phyloP scores from a whole-genome alignment of 2,797 vertebrate genomes.

The Anolis apletophallus region DNA sequence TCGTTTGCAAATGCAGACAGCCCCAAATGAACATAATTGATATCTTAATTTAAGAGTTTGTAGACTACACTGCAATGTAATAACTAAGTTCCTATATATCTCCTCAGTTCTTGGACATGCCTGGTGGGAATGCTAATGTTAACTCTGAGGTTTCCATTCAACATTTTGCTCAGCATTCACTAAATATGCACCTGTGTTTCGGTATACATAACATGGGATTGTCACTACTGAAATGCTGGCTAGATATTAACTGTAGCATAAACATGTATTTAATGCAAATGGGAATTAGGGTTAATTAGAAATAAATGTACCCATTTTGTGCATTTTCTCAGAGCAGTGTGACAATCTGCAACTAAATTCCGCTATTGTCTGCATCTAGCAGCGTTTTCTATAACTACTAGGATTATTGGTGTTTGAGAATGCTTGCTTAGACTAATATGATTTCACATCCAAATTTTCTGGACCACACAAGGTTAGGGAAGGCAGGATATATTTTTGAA shows the following conservation, averaged over 20 bases:
- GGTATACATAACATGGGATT: not conserved
- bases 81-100: not conserved
- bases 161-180: not conserved
- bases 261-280: not conserved
- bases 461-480: not conserved
- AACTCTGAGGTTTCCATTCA: not conserved
- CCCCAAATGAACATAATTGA: not conserved
- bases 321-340: not conserved
- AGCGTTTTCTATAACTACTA: not conserved
- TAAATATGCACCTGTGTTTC: not conserved
- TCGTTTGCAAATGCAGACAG: not conserved
- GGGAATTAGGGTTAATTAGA: not conserved
- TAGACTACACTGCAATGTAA: not conserved
- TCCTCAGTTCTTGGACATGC: not conserved
- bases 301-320: not conserved
- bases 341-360: not conserved
- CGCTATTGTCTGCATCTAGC: not conserved
- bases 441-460: not conserved
- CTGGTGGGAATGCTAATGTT: not conserved
- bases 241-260: not conserved
- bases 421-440: not conserved
- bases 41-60: not conserved
- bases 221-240: not conserved
- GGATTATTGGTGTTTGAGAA: not conserved
- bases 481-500: not conserved